phyloP scores from a whole-genome alignment of 1,140 invertebrate species.

The Drosophila lacertosa region DNA sequence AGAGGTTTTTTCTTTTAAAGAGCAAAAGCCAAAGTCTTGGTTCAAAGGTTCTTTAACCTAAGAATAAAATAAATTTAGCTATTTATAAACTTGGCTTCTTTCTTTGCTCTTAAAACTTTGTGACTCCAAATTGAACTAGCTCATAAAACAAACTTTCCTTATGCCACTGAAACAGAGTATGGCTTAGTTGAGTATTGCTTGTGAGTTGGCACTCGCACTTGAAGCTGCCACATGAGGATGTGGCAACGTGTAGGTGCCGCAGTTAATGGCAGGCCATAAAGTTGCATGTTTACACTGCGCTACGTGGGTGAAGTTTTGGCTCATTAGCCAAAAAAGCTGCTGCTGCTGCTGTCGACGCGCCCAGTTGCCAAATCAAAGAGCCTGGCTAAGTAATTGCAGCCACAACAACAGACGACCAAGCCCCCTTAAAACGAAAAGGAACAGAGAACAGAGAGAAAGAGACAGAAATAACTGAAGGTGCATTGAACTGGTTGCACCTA shows the following conservation, averaged over 20 bases:
- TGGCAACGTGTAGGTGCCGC: slow-evolving; percentile 56
- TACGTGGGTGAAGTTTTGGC: slow-evolving; percentile 62
- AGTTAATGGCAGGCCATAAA: slow-evolving; percentile 72
- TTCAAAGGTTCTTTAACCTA: no score
- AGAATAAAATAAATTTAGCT: no score
- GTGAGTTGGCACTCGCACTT: slow-evolving; percentile 4
- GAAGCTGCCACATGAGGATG: slow-evolving; percentile 22
- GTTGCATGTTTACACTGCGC: slow-evolving; percentile 75
- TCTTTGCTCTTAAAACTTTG: no score
- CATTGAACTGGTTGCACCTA: slow-evolving; percentile 65
- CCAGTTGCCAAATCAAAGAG: slow-evolving; percentile 23
- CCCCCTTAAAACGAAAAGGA: no score
- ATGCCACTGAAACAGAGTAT: background rate
- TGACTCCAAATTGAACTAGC: no score
- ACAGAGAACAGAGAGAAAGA: slow-evolving; percentile 43
- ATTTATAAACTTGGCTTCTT: no score
- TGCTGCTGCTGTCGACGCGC: slow-evolving; percentile 67
- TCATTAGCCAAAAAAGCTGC: slow-evolving; percentile 64
- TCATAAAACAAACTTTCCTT: no score
- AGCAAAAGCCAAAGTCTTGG: no score
- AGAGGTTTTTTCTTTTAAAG: no score
- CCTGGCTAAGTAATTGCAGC: slow-evolving; percentile 25
- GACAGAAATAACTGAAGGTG: slow-evolving; percentile 28
- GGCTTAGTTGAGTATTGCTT: no score
- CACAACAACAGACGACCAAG: slow-evolving; percentile 19